Evolutionary conservation across 2,797 vertebrate species (phyloP), one percentile per base, ranked within the genome.

Genomic region (Gorsachius magnificus): DNA sequence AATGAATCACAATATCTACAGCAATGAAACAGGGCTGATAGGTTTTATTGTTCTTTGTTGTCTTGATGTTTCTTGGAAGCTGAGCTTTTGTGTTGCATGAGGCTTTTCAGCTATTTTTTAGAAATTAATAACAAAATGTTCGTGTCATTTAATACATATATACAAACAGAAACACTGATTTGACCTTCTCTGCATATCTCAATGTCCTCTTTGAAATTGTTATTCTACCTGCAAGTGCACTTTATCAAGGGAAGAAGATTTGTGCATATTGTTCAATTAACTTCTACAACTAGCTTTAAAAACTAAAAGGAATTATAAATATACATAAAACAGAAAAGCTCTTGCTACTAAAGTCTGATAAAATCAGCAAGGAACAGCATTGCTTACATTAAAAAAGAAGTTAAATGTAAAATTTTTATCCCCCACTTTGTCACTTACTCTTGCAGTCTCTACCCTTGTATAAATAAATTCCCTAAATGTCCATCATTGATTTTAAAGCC

Each of bases 71-170:
- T 86, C 57, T 81, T 86, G 77, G 50, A 75, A 93, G 60, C 36
- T 61, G 43, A 92, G 9, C 17, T 81, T 94, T 83, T 83, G 4
- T 92, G 58, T 76, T 91, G 31, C 46, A 29, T 43, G 26, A 81
- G 33, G 36, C 24, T 92, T 77, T 89, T 74, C 45, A 88, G 26
- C 13, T 81, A 10, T 36, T 76, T 87, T 75, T 71, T 33, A 65
- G 61, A 75, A 92, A 95, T 90, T 50, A 94, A 57, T 68, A 72
- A 50, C 68, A 83, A 43, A 91, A 87, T 51, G 13, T 76, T 94
- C 61, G 54, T 91, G 45, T 61, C 50, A 54, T 92, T 95, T 89
- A 66, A 57, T 58, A 48, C 24, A 35, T 17, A 50, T 58, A 36
- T 81, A 81, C 43, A 81, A 88, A 89, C 54, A 86, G 57, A 89